Base-by-base conservation (phyloP, 1,140 invertebrate genomes). In the Bombus consobrinus region DNA sequence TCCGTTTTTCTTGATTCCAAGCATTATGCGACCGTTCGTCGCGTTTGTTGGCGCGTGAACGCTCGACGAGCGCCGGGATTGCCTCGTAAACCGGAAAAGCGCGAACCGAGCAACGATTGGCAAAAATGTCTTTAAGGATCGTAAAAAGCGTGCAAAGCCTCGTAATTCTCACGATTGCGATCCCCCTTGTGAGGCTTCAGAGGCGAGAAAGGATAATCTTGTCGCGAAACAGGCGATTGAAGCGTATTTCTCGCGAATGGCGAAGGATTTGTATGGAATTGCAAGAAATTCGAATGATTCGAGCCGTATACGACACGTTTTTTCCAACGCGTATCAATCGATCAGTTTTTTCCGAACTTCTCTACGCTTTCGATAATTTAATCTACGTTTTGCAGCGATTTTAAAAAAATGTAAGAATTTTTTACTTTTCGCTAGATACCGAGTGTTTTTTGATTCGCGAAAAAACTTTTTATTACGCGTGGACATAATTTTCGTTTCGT, bases 111-210 rank as follows among this genome's bases (percentile, higher is more conserved):
- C 28, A 72, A 81, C 47, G 47, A 37, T 47, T 72, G 79, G 47
- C 47, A 72, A 81, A 81, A 72, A 81, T 18, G 37, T 59, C 68
- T 81, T 81, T 25, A 32, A 81, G 37, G 68, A 72, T 37, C 79
- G 68, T 81, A 81, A 81, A 81, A 72, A 72, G 28, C 37, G 53
- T 32, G 68, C 41, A 75, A 34, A 53, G 47, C 68, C 79, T 81
- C 47, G 79, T 81, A 81, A 72, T 72, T 81, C 68, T 47, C 15
- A 12, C 47, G 43, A 53, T 53, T 15, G 18, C 78, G 64, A 59
- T 59, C 53, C 25, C 18, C 18, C 3, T 32, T 2, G 37, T 2
- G 41, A 0, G 15, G 6, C 9, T 18, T 15, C 1, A 22, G n/a
- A 9, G 12, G 2, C 66, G 34, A 34, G 18, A 18, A 18, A n/a